Base-by-base conservation (phyloP, 2,888 invertebrate genomes). In the Epirrita christyi region DNA sequence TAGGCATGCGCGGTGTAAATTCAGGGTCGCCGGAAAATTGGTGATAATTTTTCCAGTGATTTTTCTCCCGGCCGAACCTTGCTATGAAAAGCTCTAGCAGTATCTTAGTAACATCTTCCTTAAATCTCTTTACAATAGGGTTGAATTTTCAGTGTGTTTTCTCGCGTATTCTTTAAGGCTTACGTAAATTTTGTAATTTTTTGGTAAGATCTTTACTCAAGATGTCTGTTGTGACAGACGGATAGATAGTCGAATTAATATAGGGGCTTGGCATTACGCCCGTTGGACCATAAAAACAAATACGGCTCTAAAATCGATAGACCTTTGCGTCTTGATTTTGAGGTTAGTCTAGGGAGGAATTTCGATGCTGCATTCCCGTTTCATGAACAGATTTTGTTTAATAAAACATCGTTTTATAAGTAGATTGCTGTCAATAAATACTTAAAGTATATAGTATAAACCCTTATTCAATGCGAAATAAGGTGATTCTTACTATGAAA, bases 1-100 rank as follows among this genome's bases (percentile, higher is more conserved):
- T 73, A 82, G 71, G 76, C 88, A 88, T 89, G 90, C 90, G 90
- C 89, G 51, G 57, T 80, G 55, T 52, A 63, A 48, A 56, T 64
- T 64, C 64, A 66, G 61, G 63, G 63, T 63, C 64, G 62, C 46
- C 44, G 32, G 61, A 64, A 62, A 64, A 64, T 66, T 64, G 56
- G 59, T 59, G 64, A 66, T 66, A 66, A 66, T 62, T 66, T 61
- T 62, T 49, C 56, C 46, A 44, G 59, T 56, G 62, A 66, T 64
- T 64, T 64, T 64, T 61, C 54, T 66, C 56, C 53, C 46, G 59
- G 57, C 53, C 59, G 53, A 61, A 61, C 58, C 61, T 56, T 21
- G 21, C 29, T 50, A 56, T 53, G 45, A 48, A 42, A 54, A 44
- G 14, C 38, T 38, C 29, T 52, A 41, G 8, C 29, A 21, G 21